phyloP scores from a whole-genome alignment of 2,797 vertebrate genomes.

The Enteromius radiatus region DNA sequence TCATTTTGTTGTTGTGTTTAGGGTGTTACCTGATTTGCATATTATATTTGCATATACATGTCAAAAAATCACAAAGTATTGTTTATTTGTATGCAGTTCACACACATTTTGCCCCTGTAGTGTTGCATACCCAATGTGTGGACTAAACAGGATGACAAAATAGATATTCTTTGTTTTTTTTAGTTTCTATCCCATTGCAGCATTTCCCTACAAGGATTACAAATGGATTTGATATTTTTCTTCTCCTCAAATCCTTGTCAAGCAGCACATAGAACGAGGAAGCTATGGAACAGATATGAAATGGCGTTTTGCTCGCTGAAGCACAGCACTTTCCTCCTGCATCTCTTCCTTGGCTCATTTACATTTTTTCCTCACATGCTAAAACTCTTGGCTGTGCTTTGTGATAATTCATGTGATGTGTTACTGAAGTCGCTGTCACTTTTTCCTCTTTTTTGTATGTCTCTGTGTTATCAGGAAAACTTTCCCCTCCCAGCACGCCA shows the following conservation, averaged over 20 bases:
- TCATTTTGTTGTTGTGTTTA: background rate
- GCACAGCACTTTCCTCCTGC: background rate
- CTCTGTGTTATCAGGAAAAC: constrained; percentile 85
- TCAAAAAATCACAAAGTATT: background rate
- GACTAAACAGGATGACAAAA: background rate
- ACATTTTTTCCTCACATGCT: constrained; percentile 27
- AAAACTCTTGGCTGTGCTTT: constrained; percentile 3
- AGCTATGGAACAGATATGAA: constrained; percentile 14
- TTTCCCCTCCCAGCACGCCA: constrained; percentile 97
- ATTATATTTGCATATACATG: background rate
- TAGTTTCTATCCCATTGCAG: background rate
- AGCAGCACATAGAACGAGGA: background rate
- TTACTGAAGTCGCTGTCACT: constrained; percentile 16
- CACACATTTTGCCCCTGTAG: background rate
- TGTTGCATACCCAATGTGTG: background rate
- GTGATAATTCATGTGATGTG: constrained; percentile 32
- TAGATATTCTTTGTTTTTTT: constrained; percentile 1
- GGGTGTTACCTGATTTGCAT: background rate
- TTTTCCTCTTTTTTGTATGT: constrained; percentile 40
- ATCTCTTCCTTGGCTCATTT: constrained; percentile 36
- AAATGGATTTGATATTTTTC: background rate
- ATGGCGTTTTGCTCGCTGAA: background rate
- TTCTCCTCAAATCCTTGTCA: constrained; percentile 7
- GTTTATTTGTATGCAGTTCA: background rate
- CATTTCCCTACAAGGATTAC: constrained; percentile 19